Percentiles rank a stretch among this genome's conserved stretches.
Conservation (phyloP, 2,888 invertebrate genomes). For the Iphiclides podalirius region DNA sequence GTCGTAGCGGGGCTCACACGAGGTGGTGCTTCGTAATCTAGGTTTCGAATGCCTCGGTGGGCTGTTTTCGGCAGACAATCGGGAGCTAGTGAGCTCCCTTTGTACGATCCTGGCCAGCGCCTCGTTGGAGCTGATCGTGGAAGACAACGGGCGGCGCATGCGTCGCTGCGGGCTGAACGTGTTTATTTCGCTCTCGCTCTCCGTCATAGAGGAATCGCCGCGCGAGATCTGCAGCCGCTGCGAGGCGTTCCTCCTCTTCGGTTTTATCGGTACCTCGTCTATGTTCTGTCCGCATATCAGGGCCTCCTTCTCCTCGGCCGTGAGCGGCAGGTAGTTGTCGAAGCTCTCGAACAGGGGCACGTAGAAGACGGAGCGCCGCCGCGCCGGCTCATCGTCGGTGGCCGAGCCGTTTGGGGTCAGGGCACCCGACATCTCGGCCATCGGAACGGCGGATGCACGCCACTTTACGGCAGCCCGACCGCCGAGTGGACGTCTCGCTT, state of each 20-base stretch:
- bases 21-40: slow-evolving; percentile 65
- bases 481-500: slow-evolving; percentile 48
- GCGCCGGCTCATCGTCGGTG: slow-evolving; percentile 73
- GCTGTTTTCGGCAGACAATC: slow-evolving; percentile 60
- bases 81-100: slow-evolving; percentile 62
- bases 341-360: slow-evolving; percentile 84
- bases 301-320: slow-evolving; percentile 70
- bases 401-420: slow-evolving; percentile 53
- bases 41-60: slow-evolving; percentile 56
- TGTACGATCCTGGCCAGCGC: slow-evolving; percentile 62
- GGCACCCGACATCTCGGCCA: slow-evolving; percentile 62
- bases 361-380: slow-evolving; percentile 87
- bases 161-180: slow-evolving; percentile 61
- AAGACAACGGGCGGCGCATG: slow-evolving; percentile 64
- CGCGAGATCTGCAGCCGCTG: slow-evolving; percentile 53
- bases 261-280: slow-evolving; percentile 44
- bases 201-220: slow-evolving; percentile 64
- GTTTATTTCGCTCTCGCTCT: slow-evolving; percentile 71
- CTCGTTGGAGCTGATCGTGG: slow-evolving; percentile 69
- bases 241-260: slow-evolving; percentile 55
- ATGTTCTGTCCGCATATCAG: slow-evolving; percentile 57
- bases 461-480: slow-evolving; percentile 55
- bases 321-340: slow-evolving; percentile 78
- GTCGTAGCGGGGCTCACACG: slow-evolving; percentile 70
- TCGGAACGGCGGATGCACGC: slow-evolving; percentile 58